Evolutionary conservation across 2,113 vertebrate species (phyloP).

Genomic region (Galbula dea): DNA sequence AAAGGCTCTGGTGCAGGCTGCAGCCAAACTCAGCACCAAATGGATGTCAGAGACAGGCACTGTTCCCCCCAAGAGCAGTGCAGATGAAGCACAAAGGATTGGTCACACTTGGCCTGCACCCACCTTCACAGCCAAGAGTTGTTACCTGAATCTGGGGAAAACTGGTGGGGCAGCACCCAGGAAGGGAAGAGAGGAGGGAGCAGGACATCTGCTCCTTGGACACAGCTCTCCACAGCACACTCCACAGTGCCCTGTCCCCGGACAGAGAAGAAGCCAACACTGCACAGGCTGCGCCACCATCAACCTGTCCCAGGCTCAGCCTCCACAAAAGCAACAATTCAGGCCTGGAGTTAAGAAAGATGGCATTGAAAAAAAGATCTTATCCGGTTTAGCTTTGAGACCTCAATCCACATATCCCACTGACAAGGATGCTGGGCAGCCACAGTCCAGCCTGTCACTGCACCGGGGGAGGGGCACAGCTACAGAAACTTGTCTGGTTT

Average conservation of each 20-base stretch:
- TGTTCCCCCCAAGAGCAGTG: not conserved
- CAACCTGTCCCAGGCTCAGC: fast-evolving
- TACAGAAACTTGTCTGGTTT: fast-evolving
- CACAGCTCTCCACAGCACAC: not conserved
- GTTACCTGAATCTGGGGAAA: fast-evolving
- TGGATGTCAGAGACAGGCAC: not conserved
- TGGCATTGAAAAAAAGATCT: not conserved
- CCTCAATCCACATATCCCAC: fast-evolving
- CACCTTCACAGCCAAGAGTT: not conserved
- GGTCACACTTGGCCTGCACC: not conserved
- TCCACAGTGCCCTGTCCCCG: fast-evolving
- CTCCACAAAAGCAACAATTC: not conserved
- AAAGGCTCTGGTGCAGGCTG: not conserved
- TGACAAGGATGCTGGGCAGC: fast-evolving
- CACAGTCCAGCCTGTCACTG: fast-evolving
- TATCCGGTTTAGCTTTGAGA: not conserved
- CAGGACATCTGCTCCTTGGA: fast-evolving
- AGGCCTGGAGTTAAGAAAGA: not conserved
- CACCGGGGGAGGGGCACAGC: fast-evolving
- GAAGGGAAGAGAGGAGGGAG: not conserved
- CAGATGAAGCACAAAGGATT: not conserved
- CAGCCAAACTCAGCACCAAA: not conserved
- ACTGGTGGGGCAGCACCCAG: not conserved
- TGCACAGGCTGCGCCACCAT: fast-evolving
- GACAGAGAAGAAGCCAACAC: fast-evolving